phyloP scores from a whole-genome alignment of 2,797 vertebrate genomes.

The Crenuchus spilurus region DNA sequence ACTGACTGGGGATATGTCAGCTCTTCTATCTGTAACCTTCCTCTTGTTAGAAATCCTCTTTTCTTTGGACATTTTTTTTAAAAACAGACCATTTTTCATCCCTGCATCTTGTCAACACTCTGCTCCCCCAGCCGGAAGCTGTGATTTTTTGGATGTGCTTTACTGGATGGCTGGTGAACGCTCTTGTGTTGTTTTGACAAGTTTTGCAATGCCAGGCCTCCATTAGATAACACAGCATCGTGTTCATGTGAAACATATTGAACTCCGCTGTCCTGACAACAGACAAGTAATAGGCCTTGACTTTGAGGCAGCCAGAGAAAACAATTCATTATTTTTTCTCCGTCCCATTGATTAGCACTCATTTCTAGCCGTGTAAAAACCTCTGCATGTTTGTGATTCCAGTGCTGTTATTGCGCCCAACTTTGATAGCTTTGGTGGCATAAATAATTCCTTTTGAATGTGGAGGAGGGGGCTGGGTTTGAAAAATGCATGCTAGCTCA shows the following conservation, averaged over 20 bases:
- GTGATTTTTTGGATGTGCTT: slow-evolving; percentile 22
- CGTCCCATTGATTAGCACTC: slow-evolving; percentile 33
- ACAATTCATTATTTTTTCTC: slow-evolving; percentile 43
- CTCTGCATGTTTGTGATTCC: slow-evolving; percentile 32
- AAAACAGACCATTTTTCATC: slow-evolving; percentile 21
- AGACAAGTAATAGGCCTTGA: slow-evolving; percentile 47
- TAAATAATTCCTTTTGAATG: slow-evolving; percentile 61
- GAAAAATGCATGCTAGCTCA: slow-evolving; percentile 50
- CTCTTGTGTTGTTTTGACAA: slow-evolving; percentile 46
- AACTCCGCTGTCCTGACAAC: slow-evolving; percentile 36
- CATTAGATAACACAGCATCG: slow-evolving; percentile 40
- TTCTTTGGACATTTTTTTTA: background rate
- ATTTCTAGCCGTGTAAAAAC: slow-evolving; percentile 31
- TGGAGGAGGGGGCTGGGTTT: slow-evolving; percentile 36
- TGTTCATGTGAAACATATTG: slow-evolving; percentile 40
- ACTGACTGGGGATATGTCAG: background rate
- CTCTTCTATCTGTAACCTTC: background rate
- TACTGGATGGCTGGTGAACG: slow-evolving; percentile 38
- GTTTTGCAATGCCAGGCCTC: slow-evolving; percentile 40
- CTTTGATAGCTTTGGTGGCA: slow-evolving; percentile 54
- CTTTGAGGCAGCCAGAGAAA: slow-evolving; percentile 34
- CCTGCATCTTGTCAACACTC: slow-evolving; percentile 22
- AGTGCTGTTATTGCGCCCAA: slow-evolving; percentile 28
- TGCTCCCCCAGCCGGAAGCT: slow-evolving; percentile 3
- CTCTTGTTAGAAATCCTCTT: slow-evolving; percentile 1